These are phyloP conservation scores for Morus bassanus DNA, from an alignment of 2,797 vertebrate species.

Conservation along the genomic window DNA sequence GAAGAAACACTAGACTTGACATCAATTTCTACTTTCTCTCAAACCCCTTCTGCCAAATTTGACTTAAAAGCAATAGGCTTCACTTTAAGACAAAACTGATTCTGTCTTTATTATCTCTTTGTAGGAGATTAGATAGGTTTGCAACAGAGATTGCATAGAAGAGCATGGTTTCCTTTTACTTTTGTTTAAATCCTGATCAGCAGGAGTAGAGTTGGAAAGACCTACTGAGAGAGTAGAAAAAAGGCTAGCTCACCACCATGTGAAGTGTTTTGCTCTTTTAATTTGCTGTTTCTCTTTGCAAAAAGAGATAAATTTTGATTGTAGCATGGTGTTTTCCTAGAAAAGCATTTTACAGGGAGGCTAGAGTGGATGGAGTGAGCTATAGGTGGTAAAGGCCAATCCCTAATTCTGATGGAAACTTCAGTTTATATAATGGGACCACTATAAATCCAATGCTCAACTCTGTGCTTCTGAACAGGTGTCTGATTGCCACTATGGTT, in stretches of 20 bases:
- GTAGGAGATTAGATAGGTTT: neutral
- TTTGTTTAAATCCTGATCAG: neutral
- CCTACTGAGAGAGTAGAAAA: neutral
- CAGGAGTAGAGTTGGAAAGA: neutral
- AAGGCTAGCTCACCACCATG: neutral
- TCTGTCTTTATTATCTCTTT: neutral
- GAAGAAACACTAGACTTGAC: neutral
- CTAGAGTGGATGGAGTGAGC: neutral
- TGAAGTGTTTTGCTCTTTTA: neutral
- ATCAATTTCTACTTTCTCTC: neutral
- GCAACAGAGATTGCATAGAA: neutral
- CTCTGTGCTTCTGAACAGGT: neutral
- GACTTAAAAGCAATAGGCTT: neutral
- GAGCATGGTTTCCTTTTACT: neutral
- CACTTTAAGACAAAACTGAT: neutral
- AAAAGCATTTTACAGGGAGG: neutral
- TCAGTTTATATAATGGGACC: neutral
- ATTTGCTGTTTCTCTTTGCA: neutral
- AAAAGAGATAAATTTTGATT: neutral
- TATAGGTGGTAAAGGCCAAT: neutral
- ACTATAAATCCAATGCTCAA: neutral
- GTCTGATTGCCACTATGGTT: neutral
- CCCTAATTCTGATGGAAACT: neutral
- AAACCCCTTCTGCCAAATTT: neutral
- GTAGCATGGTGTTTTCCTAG: neutral